Base-by-base conservation (phyloP, 2,797 vertebrate genomes). In the Telmatherina bonti region DNA sequence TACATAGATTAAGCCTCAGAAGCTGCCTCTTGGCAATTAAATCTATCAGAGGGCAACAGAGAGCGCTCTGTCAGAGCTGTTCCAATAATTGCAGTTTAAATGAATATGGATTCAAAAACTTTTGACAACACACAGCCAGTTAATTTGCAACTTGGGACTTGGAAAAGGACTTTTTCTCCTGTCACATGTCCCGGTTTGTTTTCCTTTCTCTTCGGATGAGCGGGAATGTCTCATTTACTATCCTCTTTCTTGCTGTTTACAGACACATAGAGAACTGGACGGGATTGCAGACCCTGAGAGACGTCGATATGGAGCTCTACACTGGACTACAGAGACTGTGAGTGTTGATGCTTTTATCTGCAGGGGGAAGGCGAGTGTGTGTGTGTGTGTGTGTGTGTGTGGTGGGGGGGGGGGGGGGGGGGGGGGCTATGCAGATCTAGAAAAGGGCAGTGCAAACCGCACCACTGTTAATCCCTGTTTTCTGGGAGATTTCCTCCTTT, bases 201-300 rank as follows among this genome's bases (percentile, higher is more conserved):
- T 52, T 52, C 9, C 54, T 57, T 65, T 81, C 54, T 70, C 43
- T 70, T 70, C 1, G 4, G 62, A 76, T 82, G 52, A 85, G 52
- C 27, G 38, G 15, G 53, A 56, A 56, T 29, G n/a, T 67, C 45
- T 85, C 67, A 85, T 85, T 86, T 78, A 76, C 45, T 24, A 38
- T 82, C 75, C 64, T 86, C 61, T 84, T 58, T 86, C 76, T 85
- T 80, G 70, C 59, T 88, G 65, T 86, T 89, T 82, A 13, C 94
- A 99, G 97, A 98, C 96, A 98, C 93, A 96, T 99, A 93, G 97
- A 99, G 92, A 98, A 98, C 94, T 99, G 97, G 98, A 96, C 95
- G 22, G 96, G 96, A 65, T 87, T 99, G 90, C 96, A 99, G 91
- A 98, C 95, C 0, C 94, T 99, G 85, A 96, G 96, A 0, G 97